Percentiles rank a stretch among this genome's conserved stretches.
Evolutionary conservation across 2,888 invertebrate genomes (phyloP).

Genomic region (Ypsolopha sequella): DNA sequence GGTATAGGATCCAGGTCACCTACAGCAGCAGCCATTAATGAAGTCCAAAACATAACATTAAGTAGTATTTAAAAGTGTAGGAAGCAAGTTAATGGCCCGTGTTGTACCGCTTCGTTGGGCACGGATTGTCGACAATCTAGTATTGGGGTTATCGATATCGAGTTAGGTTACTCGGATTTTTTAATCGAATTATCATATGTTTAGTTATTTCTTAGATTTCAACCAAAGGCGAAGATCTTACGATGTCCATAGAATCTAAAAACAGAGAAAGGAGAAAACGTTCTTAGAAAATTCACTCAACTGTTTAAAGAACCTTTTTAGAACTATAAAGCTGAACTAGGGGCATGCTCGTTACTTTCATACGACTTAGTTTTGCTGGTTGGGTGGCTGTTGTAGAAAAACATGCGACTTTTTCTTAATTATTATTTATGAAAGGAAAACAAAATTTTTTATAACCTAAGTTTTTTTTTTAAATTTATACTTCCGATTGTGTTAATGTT

Average conservation of each 20-base stretch:
- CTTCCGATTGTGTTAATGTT: no score
- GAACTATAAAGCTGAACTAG: no score
- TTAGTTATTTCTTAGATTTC: background rate
- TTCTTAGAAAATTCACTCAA: no score
- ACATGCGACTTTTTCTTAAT: background rate
- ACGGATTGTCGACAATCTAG: constrained; percentile 10
- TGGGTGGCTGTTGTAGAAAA: no score
- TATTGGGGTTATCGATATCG: background rate
- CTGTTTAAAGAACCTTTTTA: no score
- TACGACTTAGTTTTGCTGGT: no score
- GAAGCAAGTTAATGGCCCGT: constrained; percentile 16
- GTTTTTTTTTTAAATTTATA: background rate
- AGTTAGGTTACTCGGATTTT: background rate
- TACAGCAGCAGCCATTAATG: constrained; percentile 14
- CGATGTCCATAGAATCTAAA: no score
- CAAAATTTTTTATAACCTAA: background rate
- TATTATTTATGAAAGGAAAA: background rate
- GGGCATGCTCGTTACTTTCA: no score
- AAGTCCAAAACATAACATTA: constrained; percentile 25
- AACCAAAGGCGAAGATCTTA: no score
- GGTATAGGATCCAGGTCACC: background rate
- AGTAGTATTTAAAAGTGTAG: constrained; percentile 19
- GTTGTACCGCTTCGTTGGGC: constrained; percentile 14
- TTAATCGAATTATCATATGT: background rate
- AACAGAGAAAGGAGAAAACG: no score